Percentiles rank a stretch among this genome's conserved stretches.
Conservation (phyloP, 2,113 vertebrate genomes). For the Paramormyrops kingsleyae region DNA sequence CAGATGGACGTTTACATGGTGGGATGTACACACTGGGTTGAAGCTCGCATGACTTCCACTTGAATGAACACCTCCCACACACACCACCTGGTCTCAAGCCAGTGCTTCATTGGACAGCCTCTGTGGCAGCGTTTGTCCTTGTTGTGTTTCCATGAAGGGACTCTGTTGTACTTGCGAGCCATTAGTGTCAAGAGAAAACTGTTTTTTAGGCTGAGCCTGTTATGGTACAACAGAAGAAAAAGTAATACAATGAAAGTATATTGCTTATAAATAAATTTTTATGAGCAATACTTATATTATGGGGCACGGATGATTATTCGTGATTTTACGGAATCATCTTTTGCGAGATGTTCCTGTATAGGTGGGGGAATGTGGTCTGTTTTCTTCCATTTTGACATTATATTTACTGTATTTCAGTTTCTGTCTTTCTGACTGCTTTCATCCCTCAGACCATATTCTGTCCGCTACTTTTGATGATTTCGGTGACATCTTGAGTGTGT, state of each 20-base stretch:
- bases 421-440: neutral
- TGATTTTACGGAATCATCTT: neutral
- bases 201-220: neutral
- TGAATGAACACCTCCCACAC: neutral
- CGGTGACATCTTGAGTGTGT: neutral
- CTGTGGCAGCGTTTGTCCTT: neutral
- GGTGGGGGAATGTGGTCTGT: neutral
- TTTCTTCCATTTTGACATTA: neutral
- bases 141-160: neutral
- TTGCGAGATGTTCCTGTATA: neutral
- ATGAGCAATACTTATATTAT: neutral
- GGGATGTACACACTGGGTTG: neutral
- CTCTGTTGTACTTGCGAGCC: neutral
- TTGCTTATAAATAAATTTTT: neutral
- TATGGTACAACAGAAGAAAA: neutral
- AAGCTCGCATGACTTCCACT: neutral
- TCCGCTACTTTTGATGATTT: neutral
- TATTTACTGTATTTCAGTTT: neutral
- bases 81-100: slow-evolving; percentile 4
- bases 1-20: neutral
- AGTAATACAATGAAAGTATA: neutral
- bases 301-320: neutral
- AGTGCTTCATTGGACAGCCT: neutral
- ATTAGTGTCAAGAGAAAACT: neutral
- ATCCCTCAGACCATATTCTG: neutral